These are phyloP conservation scores for Cossypha heuglini DNA, from an alignment of 2,797 vertebrate species.

Conservation along the genomic window DNA sequence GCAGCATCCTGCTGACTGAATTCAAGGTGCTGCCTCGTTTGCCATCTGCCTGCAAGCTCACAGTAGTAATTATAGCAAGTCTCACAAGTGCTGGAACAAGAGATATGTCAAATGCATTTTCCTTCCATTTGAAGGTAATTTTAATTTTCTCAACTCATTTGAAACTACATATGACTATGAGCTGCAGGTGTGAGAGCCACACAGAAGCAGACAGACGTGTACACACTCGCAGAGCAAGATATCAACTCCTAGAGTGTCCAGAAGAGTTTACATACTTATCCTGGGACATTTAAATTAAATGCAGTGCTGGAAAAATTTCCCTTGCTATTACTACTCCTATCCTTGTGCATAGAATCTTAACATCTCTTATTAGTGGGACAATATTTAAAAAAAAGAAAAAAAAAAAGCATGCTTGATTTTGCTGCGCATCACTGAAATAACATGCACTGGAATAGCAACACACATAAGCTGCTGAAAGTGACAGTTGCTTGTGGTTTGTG, in stretches of 20 bases:
- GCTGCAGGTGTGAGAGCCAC: conserved; percentile 64
- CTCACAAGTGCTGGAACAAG: conserved; percentile 58
- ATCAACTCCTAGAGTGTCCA: neutral
- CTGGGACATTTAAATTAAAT: conserved; percentile 45
- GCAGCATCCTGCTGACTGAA: conserved; percentile 65
- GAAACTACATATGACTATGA: conserved; percentile 52
- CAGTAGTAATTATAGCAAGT: conserved; percentile 68
- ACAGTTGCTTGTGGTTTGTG: neutral
- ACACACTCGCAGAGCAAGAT: neutral
- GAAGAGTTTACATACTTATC: conserved; percentile 5
- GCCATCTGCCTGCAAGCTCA: conserved; percentile 74
- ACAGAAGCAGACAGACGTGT: neutral
- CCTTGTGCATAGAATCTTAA: neutral
- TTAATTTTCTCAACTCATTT: conserved; percentile 68
- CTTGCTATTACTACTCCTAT: conserved; percentile 15
- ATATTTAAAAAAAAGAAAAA: neutral
- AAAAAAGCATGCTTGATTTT: neutral
- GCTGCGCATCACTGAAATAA: neutral
- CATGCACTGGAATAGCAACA: neutral
- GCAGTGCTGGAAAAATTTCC: conserved; percentile 22
- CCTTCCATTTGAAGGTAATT: conserved; percentile 68
- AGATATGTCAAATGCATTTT: conserved; percentile 67
- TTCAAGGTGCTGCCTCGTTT: conserved; percentile 49
- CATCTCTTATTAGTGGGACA: conserved; percentile 22
- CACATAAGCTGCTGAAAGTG: neutral